Base-by-base conservation (phyloP, 2,888 invertebrate genomes). In the Drosophila yooni region DNA sequence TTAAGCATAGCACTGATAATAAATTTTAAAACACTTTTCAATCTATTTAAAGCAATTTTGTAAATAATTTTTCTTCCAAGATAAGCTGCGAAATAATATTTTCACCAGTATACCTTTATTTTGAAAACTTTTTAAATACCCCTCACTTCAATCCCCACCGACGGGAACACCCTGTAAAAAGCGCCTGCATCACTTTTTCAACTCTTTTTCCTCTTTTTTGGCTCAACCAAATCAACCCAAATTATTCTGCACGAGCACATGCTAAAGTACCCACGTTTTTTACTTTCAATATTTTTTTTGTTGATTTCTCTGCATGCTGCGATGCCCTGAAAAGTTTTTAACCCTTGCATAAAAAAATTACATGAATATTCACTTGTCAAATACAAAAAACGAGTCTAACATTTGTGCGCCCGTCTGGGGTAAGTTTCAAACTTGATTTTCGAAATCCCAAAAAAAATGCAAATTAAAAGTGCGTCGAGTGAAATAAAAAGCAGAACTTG, bases 331-430 rank as follows among this genome's bases (percentile, higher is more conserved):
- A 70, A 63, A 79, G 67, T 78, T 84, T 83, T 91, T 92, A 92
- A 92, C 92, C 89, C 91, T 91, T 91, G 83, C 85, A 54, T 61
- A 60, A 67, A 68, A 77, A 74, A 67, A 81, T 65, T 71, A 91
- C 92, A 91, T 92, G 92, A 91, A 92, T 91, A 92, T 92, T 92
- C 93, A 92, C 92, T 93, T 93, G 92, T 92, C 92, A 92, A 92
- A 87, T 82, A 89, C 90, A 74, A 74, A 74, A 54, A 73, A 63
- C 50, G 58, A 64, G 67, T n/a, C 25, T 70, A 70, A 79, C 84
- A 87, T 81, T 89, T 78, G 87, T 59, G 71, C 8, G 36, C 38
- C 11, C 38, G 63, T 76, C 82, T 82, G 90, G 87, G 87, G 90
- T 86, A 79, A 87, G 75, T 90, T 77, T 67, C 75, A 62, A 89